phyloP scores from a whole-genome alignment of 2,113 vertebrate genomes.

The Peromyscus polionotus region DNA sequence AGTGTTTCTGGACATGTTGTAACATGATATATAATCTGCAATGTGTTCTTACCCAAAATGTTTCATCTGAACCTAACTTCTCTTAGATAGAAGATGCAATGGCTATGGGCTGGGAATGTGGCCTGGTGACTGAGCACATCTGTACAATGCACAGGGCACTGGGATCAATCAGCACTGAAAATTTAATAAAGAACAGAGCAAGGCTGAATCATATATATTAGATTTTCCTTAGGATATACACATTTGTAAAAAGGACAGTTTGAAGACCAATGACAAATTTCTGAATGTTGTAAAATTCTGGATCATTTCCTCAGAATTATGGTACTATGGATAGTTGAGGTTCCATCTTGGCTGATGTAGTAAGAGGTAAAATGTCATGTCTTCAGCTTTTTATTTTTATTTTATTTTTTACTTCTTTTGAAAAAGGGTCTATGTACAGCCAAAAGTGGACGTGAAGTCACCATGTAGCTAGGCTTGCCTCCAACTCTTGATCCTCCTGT shows the following conservation, averaged over 20 bases:
- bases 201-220: neutral
- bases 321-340: neutral
- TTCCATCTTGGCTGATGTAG: neutral
- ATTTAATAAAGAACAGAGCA: neutral
- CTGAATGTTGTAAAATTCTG: neutral
- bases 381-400: neutral
- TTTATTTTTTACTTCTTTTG: neutral
- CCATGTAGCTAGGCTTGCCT: neutral
- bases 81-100: neutral
- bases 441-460: neutral
- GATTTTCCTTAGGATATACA: neutral
- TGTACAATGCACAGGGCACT: no score
- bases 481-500: neutral
- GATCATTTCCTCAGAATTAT: neutral
- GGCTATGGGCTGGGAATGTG: neutral
- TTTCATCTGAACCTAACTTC: neutral
- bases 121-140: neutral
- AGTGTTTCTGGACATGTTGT: neutral
- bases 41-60: neutral
- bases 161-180: neutral
- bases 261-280: neutral
- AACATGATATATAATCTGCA: neutral
- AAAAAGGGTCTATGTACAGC: neutral
- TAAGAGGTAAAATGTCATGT: neutral
- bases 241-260: neutral